Evolutionary conservation across 92 coral and sea anemone species (phyloP).

Genomic region (Phymanthus crucifer): DNA sequence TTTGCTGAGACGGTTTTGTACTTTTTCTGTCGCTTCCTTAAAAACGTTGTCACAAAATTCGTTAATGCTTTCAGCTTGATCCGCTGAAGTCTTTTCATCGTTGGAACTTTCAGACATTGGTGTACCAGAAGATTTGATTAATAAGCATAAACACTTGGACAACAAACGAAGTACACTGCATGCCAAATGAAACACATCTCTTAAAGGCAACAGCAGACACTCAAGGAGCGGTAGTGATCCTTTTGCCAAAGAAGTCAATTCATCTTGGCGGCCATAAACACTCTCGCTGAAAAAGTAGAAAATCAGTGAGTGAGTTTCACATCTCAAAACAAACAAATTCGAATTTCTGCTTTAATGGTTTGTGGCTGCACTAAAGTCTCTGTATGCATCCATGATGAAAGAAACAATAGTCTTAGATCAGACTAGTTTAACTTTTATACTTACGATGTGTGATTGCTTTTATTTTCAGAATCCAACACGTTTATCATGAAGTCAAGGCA

Average conservation of each 20-base stretch:
- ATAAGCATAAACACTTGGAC: background rate
- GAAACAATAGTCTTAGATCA: too few species aligned
- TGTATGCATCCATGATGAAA: too few species aligned
- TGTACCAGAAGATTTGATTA: background rate
- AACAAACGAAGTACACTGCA: constrained; percentile 2
- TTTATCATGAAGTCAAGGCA: constrained; percentile 5
- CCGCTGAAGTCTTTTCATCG: background rate
- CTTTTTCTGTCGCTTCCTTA: constrained; percentile 22
- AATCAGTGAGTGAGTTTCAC: background rate
- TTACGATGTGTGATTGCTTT: background rate
- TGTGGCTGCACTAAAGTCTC: too few species aligned
- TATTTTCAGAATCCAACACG: background rate
- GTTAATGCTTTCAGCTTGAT: background rate
- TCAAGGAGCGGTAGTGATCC: constrained; percentile 8
- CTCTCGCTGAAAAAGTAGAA: background rate
- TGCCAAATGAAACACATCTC: background rate
- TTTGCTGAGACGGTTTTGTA: constrained; percentile 28
- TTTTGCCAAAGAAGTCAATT: constrained; percentile 4
- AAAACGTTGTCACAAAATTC: background rate
- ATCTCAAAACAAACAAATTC: too few species aligned
- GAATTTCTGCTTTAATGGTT: too few species aligned
- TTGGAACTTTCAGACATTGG: background rate
- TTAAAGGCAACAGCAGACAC: background rate
- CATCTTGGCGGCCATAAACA: background rate
- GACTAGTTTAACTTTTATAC: background rate